Evolutionary conservation across 2,888 invertebrate species (phyloP).

Genomic region (Ptychoptera contaminata): DNA sequence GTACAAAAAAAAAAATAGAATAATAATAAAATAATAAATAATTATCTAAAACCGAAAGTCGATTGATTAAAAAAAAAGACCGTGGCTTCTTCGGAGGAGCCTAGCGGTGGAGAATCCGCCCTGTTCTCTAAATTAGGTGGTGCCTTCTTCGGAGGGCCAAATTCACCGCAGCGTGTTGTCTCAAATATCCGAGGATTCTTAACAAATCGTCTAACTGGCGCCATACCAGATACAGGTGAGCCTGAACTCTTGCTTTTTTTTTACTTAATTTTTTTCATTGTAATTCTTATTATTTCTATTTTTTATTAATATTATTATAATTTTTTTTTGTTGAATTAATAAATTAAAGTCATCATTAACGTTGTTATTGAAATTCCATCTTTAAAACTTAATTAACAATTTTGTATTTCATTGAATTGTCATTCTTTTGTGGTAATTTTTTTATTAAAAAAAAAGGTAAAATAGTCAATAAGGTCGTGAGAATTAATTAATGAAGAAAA

Average conservation of each 20-base stretch:
- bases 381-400: neutral
- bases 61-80: constrained; percentile 13
- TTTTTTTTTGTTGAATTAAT: too few species aligned
- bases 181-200: constrained; percentile 59
- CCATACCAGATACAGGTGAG: constrained; percentile 59
- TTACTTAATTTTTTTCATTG: too few species aligned
- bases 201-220: constrained; percentile 49
- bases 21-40: neutral
- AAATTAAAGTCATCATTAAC: too few species aligned
- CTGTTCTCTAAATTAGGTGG: constrained; percentile 50
- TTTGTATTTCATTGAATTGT: neutral
- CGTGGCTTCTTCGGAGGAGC: constrained; percentile 32
- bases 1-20: neutral
- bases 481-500: too few species aligned
- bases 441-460: too few species aligned
- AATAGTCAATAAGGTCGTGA: neutral
- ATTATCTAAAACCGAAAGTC: neutral
- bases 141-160: constrained; percentile 51
- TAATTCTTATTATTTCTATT: neutral
- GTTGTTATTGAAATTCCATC: neutral
- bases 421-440: constrained; percentile 4
- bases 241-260: constrained; percentile 2
- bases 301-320: neutral
- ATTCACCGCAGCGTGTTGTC: constrained; percentile 54
- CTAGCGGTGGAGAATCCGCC: constrained; percentile 39